These are phyloP conservation scores for Trachemys scripta DNA, from an alignment of 2,113 vertebrate species.

Conservation along the genomic window DNA sequence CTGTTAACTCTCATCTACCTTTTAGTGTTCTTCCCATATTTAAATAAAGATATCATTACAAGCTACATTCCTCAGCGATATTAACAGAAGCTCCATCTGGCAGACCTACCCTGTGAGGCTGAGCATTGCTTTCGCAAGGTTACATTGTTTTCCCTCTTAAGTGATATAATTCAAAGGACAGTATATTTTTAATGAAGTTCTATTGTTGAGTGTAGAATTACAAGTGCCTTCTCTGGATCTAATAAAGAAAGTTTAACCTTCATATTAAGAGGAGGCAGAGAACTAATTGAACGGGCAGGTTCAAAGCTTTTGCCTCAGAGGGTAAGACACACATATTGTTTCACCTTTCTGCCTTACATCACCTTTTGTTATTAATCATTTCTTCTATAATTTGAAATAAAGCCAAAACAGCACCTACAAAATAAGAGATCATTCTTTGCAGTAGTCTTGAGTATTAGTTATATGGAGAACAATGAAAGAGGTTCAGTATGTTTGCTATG, in stretches of 20 bases:
- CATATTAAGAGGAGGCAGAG: neutral
- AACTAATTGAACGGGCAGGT: neutral
- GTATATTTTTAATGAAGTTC: neutral
- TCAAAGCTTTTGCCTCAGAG: neutral
- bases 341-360: slow-evolving; percentile 5
- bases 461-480: neutral
- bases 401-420: neutral
- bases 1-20: neutral
- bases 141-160: neutral
- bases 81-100: neutral
- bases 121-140: neutral
- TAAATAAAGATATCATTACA: neutral
- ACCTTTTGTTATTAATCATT: slow-evolving; percentile 28
- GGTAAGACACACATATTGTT: neutral
- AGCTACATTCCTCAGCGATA: neutral
- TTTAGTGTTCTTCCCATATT: neutral
- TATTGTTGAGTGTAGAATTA: neutral
- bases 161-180: neutral
- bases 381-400: slow-evolving; percentile 17
- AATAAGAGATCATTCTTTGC: neutral
- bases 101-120: neutral
- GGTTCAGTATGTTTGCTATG: neutral
- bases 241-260: neutral
- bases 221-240: neutral
- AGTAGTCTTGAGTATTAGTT: neutral